Conservation (phyloP, 1,140 invertebrate genomes). For the Drosophila ogumai region DNA sequence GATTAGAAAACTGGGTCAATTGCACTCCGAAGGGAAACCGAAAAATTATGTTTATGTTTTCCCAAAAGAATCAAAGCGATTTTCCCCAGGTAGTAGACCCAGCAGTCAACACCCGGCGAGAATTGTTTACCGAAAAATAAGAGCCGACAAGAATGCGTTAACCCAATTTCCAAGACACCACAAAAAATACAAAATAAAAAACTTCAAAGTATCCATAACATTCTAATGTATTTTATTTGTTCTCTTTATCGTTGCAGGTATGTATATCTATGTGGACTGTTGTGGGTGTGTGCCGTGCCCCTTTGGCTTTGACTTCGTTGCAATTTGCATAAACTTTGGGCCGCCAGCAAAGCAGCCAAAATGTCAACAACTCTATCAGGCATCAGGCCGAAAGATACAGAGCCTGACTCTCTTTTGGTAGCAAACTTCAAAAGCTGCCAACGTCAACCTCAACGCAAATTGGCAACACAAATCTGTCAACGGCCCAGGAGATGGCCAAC, state of each 20-base stretch:
- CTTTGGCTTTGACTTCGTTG: constrained; percentile 37
- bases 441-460: constrained; percentile 58
- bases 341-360: constrained; percentile 55
- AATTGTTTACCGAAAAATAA: constrained; percentile 48
- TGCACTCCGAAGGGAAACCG: constrained; percentile 42
- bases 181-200: constrained; percentile 5
- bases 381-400: constrained; percentile 59
- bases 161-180: constrained; percentile 55
- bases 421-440: constrained; percentile 40
- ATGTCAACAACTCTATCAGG: constrained; percentile 80
- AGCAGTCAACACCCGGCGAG: constrained; percentile 22
- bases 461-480: constrained; percentile 79
- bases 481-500: constrained; percentile 31
- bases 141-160: constrained; percentile 53
- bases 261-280: constrained; percentile 43
- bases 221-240: constrained; percentile 67
- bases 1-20: constrained; percentile 66
- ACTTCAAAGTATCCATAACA: constrained; percentile 33
- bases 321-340: constrained; percentile 73
- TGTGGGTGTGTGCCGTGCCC: constrained; percentile 43
- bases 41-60: constrained; percentile 71
- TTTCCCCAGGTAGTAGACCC: constrained; percentile 56
- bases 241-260: constrained; percentile 64
- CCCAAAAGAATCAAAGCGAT: constrained; percentile 54
- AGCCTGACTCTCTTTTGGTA: constrained; percentile 32